phyloP scores from a whole-genome alignment of 1,140 invertebrate species.

The Calephelis virginiensis region DNA sequence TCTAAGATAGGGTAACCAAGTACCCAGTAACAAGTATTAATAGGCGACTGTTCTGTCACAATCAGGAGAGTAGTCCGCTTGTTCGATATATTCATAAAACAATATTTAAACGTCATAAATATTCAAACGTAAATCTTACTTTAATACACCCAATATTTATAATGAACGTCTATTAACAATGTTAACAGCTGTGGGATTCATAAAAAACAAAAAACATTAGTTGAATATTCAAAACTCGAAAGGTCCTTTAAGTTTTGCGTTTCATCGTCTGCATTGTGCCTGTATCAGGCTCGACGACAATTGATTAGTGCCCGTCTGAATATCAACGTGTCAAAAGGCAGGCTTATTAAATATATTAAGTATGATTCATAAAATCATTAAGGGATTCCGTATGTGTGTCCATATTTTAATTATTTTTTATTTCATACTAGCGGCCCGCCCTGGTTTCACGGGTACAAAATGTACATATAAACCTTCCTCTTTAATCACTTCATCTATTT shows the following conservation, averaged over 20 bases:
- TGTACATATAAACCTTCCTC: too few species aligned
- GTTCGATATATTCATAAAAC: too few species aligned
- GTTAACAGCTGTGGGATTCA: conserved; percentile 9
- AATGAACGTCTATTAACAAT: conserved; percentile 4
- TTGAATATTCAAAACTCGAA: conserved; percentile 4
- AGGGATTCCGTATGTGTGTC: conserved; percentile 8
- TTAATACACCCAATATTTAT: neutral
- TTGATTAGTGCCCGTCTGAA: conserved; percentile 21
- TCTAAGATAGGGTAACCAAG: too few species aligned
- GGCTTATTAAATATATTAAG: conserved; percentile 19
- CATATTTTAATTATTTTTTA: too few species aligned
- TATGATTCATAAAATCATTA: neutral
- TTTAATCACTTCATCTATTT: too few species aligned
- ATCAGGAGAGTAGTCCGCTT: too few species aligned
- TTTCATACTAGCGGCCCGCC: too few species aligned
- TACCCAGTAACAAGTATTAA: too few species aligned
- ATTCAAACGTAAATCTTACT: too few species aligned
- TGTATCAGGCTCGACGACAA: conserved; percentile 19
- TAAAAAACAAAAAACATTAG: conserved; percentile 5
- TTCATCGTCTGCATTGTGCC: conserved; percentile 18
- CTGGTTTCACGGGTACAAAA: too few species aligned
- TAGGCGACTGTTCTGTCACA: too few species aligned
- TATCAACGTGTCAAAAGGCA: conserved; percentile 21
- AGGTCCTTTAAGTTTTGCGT: conserved; percentile 12
- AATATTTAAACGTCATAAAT: too few species aligned